Percentiles rank a stretch among this genome's conserved stretches.
Conservation (phyloP, 2,888 invertebrate genomes). For the Osedax frankpressi region DNA sequence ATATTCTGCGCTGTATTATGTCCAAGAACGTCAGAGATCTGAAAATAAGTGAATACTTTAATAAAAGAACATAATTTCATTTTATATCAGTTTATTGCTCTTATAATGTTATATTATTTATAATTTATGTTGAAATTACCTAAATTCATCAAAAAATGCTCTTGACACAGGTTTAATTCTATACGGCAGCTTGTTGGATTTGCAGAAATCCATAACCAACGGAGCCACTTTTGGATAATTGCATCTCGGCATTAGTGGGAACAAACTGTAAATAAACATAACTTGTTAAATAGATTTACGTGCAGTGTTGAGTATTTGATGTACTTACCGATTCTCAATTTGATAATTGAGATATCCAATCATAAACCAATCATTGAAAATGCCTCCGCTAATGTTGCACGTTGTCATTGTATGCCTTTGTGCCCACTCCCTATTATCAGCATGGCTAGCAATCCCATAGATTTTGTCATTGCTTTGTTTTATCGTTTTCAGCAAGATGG, state of each 20-base stretch:
- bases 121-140: too few species aligned
- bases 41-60: too few species aligned
- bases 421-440: conserved; percentile 27
- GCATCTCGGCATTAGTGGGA: conserved; percentile 44
- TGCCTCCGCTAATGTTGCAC: conserved; percentile 36
- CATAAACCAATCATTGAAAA: conserved; percentile 46
- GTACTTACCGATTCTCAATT: conserved; percentile 45
- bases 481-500: conserved; percentile 41
- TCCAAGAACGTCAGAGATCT: too few species aligned
- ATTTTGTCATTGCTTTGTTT: conserved; percentile 43
- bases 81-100: not conserved
- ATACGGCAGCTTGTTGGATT: conserved; percentile 37
- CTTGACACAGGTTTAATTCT: conserved; percentile 33
- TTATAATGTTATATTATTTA: not conserved
- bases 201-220: conserved; percentile 35
- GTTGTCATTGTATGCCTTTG: conserved; percentile 37
- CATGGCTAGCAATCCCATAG: conserved; percentile 38
- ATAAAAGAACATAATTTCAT: not conserved
- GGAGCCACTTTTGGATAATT: conserved; percentile 38
- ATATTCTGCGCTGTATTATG: too few species aligned
- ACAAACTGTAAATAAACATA: too few species aligned
- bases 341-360: conserved; percentile 46
- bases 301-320: not conserved
- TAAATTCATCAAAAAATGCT: conserved; percentile 38
- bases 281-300: too few species aligned